Evolutionary conservation across 2,888 invertebrate genomes (phyloP), one percentile per base, ranked within the genome.

Genomic region (Ypsolopha sequella): DNA sequence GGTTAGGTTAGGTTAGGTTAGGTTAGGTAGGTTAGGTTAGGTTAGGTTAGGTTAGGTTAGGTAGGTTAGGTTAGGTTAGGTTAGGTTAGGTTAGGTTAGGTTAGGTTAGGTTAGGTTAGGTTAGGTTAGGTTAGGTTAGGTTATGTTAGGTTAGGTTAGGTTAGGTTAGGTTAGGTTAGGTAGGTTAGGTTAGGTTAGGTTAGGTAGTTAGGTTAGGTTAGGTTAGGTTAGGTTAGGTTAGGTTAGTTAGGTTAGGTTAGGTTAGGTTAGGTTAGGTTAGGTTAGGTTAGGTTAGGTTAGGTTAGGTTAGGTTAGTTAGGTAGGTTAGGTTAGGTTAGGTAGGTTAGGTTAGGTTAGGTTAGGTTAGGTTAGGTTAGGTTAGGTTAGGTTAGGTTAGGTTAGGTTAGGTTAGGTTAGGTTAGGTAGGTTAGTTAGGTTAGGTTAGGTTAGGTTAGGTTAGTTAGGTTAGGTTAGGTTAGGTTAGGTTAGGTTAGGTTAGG

Each of bases 311-410:
- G 51, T 51, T 51, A 51, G 51, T 47, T 51, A 47, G 51, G 47
- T 51, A 51, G 51, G 51, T 51, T 51, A 51, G 51, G 51, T 51
- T 51, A 51, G 51, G 51, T 51, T 51, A 51, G 51, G 51, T 51
- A 47, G 51, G 51, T 51, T 51, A 51, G 51, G 51, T 51, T 51
- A 51, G 51, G 51, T 47, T 51, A 47, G 51, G 51, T 51, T 51
- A 51, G 51, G 41, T 47, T 51, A 38, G 46, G 47, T 46, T 51
- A 41, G 46, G 46, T 41, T 47, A 47, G 46, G 47, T n/a, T 51
- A n/a, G 46, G 46, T 41, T 47, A 51, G 47, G 51, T 51, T 46
- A 46, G 47, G 24, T 35, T 50, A 41, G 50, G 48, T 52, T 52
- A 48, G 52, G 52, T 52, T 52, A 52, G 52, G 52, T 52, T 52